Percentiles rank a stretch among this genome's conserved stretches.
These are phyloP conservation scores for Torymus auratus DNA, from an alignment of 2,888 invertebrate species.

Conservation along the genomic window DNA sequence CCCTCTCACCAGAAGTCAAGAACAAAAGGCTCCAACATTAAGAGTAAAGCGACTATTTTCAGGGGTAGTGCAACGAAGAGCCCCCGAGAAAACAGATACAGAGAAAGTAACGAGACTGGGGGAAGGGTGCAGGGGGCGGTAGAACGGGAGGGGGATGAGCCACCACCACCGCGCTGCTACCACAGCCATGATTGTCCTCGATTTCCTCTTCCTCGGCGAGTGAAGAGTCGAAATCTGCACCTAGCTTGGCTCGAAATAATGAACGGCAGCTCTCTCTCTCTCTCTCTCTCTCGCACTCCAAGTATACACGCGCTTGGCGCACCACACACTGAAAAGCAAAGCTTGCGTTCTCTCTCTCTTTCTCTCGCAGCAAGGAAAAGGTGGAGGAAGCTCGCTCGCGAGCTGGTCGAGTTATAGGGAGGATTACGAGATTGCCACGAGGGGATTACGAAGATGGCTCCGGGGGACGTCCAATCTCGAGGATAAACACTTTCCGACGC, in stretches of 20 bases:
- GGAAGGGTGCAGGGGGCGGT: neutral
- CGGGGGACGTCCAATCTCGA: conserved; percentile 75
- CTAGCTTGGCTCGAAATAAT: conserved; percentile 37
- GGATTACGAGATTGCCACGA: conserved; percentile 76
- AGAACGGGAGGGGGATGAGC: neutral
- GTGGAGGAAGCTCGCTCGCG: conserved; percentile 43
- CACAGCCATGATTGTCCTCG: conserved; percentile 39
- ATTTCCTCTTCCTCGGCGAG: conserved; percentile 26
- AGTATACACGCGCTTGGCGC: too few relatives aligned
- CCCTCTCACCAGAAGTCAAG: conserved; percentile 15
- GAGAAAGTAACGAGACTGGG: conserved; percentile 12
- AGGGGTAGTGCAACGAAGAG: conserved; percentile 7
- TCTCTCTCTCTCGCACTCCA: too few relatives aligned
- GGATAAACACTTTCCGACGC: conserved; percentile 76
- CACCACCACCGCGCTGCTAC: too few relatives aligned
- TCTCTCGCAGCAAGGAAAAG: conserved; percentile 55
- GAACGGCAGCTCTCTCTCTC: conserved; percentile 23
- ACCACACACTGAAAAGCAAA: too few relatives aligned
- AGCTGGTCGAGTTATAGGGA: conserved; percentile 71
- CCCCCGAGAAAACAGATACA: neutral
- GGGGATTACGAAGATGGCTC: conserved; percentile 76
- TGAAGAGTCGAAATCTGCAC: conserved; percentile 47
- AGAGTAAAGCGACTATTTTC: conserved; percentile 52
- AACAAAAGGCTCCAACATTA: conserved; percentile 55
- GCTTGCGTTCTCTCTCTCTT: neutral